Evolutionary conservation across 2,797 vertebrate species (phyloP).

Genomic region (Furcifer pardalis): DNA sequence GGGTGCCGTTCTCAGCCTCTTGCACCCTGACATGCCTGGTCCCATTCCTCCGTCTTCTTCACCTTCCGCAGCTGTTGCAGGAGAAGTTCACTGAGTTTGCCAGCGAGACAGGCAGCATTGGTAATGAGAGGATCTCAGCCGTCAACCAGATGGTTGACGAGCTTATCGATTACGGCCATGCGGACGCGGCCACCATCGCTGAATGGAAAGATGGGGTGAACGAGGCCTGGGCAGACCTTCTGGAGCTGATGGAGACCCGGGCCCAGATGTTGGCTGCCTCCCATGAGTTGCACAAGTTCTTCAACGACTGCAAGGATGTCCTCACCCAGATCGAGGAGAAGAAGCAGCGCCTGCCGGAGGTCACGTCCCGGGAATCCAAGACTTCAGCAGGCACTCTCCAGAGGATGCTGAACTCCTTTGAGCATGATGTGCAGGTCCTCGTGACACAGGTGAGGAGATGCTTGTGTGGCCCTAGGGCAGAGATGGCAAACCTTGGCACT

Average conservation of each 20-base stretch:
- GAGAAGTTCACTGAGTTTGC: conserved; percentile 95
- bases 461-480: too few species aligned
- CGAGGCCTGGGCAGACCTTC: conserved; percentile 93
- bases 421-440: conserved; percentile 92
- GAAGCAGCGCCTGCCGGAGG: conserved; percentile 84
- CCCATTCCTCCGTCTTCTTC: fast-evolving
- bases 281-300: conserved; percentile 94
- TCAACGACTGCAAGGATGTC: conserved; percentile 90
- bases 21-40: neutral
- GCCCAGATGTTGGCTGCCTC: conserved; percentile 92
- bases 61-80: conserved; percentile 78
- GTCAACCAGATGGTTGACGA: conserved; percentile 97
- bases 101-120: conserved; percentile 85
- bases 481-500: too few species aligned
- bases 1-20: neutral
- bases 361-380: conserved; percentile 80
- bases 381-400: conserved; percentile 85
- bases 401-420: conserved; percentile 87
- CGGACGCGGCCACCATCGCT: conserved; percentile 90
- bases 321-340: conserved; percentile 91
- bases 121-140: conserved; percentile 88
- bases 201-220: conserved; percentile 97
- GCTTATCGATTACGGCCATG: conserved; percentile 92
- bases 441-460: conserved; percentile 84
- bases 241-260: conserved; percentile 95